phyloP scores from a whole-genome alignment of 2,113 vertebrate genomes.

The Rousettus leschenaultii region DNA sequence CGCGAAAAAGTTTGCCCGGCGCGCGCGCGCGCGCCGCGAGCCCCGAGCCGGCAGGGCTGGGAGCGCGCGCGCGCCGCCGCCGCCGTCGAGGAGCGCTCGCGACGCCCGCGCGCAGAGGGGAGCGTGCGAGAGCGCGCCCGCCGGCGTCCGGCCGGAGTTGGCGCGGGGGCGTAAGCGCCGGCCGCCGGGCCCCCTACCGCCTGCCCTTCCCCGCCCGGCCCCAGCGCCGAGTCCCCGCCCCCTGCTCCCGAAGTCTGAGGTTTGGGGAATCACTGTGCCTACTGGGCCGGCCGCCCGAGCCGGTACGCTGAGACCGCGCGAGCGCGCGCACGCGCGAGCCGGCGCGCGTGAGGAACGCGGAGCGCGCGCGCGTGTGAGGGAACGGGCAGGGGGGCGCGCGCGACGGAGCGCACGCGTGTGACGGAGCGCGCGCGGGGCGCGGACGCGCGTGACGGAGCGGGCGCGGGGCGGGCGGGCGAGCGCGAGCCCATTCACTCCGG shows the following conservation, averaged over 20 bases:
- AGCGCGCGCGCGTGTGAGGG: constrained; percentile 70
- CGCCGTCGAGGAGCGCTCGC: background rate
- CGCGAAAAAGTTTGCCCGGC: constrained; percentile 53
- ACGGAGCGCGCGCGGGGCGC: constrained; percentile 57
- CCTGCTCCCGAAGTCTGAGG: constrained; percentile 83
- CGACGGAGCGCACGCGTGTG: constrained; percentile 20
- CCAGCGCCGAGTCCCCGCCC: constrained; percentile 80
- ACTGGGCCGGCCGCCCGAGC: constrained; percentile 84
- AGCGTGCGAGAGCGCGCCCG: background rate
- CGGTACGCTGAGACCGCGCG: constrained; percentile 67
- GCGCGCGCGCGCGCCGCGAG: background rate
- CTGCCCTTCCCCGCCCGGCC: constrained; percentile 59
- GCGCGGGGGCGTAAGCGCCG: background rate
- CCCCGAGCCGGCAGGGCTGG: background rate
- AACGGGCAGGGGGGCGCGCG: background rate
- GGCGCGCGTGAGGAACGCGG: background rate
- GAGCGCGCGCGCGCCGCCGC: background rate
- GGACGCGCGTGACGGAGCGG: constrained; percentile 67
- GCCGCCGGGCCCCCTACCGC: background rate
- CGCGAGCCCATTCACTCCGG: constrained; percentile 62
- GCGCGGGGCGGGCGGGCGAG: constrained; percentile 60
- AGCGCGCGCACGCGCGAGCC: constrained; percentile 42
- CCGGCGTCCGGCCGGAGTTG: background rate
- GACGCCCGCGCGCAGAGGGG: background rate
- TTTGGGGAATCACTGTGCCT: constrained; percentile 84